Base-by-base conservation (phyloP, 2,888 invertebrate genomes). In the Trachelus troglodyta region DNA sequence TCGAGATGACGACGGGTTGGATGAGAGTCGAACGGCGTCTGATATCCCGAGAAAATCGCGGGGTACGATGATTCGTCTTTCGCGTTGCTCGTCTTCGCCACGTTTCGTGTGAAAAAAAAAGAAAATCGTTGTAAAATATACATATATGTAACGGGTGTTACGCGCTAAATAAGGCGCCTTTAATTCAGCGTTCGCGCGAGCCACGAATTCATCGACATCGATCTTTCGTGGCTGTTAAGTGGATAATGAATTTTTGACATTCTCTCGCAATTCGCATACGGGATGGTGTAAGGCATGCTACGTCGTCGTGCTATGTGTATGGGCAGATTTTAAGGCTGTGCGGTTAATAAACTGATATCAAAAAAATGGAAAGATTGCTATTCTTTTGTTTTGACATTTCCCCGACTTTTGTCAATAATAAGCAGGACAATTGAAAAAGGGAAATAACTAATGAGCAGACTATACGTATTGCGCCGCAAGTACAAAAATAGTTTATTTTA, bases 281-380 rank as follows among this genome's bases (percentile, higher is more conserved):
- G 74, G 84, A 83, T 82, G 81, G 84, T 85, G 82, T 84, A 84
- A 79, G 79, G 82, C 81, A 84, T 85, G 81, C 83, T 88, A 37
- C 37, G 37, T 37, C 37, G 12, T 37, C 37, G 37, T 37, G 37
- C 37, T 37, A 37, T 4, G 84, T 86, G 82, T 85, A 86, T 86
- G 84, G 84, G 86, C 87, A 89, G 85, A 89, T 89, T 90, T 89
- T 84, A 88, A 89, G 90, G 89, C 90, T 91, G 90, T 90, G 90
- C 89, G 87, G 89, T 90, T 87, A 90, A 91, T 91, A 90, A 91
- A 90, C 37, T 37, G 37, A 87, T 84, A 82, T 87, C 86, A 81
- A 85, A 87, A 86, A 85, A 83, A 80, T n/a, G 34, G 34, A 80
- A 79, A 83, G 71, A 79, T 77, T 37, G 37, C 37, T 12, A 81